Conservation (phyloP, 2,797 vertebrate species). For the Menidia menidia region DNA sequence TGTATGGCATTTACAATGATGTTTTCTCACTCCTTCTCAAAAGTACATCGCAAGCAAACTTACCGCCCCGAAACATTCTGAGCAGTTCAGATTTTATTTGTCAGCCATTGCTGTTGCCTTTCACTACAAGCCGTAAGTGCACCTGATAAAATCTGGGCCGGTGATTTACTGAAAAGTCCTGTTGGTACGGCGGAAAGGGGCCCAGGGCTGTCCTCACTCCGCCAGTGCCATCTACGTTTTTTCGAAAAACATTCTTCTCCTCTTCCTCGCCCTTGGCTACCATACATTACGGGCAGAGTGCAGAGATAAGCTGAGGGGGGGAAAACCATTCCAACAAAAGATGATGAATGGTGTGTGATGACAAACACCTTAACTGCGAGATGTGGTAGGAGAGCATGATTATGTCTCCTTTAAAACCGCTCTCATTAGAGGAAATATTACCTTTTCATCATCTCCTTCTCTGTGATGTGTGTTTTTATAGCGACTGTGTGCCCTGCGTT, state of each 20-base stretch:
- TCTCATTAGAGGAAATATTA: conserved; percentile 46
- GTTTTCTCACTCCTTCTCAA: not conserved
- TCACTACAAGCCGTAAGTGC: conserved; percentile 61
- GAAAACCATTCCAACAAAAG: conserved; percentile 18
- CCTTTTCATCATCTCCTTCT: conserved; percentile 26
- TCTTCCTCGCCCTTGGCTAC: conserved; percentile 32
- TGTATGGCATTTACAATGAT: not conserved
- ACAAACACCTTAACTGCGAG: conserved; percentile 17
- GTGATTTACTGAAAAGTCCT: conserved; percentile 62
- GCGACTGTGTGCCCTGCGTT: conserved; percentile 49
- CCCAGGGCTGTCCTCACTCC: conserved; percentile 43
- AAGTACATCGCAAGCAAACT: not conserved
- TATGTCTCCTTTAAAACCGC: conserved; percentile 30
- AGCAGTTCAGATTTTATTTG: conserved; percentile 39
- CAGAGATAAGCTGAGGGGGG: conserved; percentile 23
- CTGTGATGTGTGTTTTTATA: conserved; percentile 11
- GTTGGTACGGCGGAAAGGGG: conserved; percentile 48
- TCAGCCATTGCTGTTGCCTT: conserved; percentile 53
- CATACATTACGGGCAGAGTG: conserved; percentile 24
- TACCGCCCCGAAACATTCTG: conserved; percentile 4
- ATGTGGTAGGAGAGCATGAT: conserved; percentile 24
- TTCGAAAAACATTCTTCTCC: conserved; percentile 42
- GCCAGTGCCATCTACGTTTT: conserved; percentile 53
- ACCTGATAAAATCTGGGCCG: conserved; percentile 56
- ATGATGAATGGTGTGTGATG: conserved; percentile 21